Evolutionary conservation across 1,140 invertebrate species (phyloP).

Genomic region (Aricia agestis): DNA sequence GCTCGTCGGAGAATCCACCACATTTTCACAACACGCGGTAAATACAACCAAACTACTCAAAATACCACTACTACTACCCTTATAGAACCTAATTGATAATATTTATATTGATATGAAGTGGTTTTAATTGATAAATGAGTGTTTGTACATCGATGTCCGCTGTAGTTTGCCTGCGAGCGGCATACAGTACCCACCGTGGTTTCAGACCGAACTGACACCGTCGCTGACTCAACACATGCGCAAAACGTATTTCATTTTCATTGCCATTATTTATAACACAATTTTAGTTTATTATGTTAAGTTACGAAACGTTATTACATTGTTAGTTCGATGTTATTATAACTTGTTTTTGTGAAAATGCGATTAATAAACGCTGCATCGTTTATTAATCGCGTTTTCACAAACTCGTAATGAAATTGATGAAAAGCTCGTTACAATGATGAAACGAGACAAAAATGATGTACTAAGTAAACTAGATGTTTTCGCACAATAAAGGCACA

Average conservation of each 20-base stretch:
- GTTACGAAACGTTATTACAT: neutral
- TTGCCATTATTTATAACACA: neutral
- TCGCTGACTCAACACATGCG: neutral
- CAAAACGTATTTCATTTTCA: neutral
- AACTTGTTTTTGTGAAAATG: neutral
- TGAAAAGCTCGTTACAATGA: neutral
- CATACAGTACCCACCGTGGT: neutral
- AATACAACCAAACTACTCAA: neutral
- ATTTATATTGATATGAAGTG: neutral
- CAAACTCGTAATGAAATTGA: neutral
- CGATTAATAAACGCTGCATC: no score
- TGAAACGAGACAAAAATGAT: no score
- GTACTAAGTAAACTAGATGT: no score
- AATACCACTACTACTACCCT: no score
- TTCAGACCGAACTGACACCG: neutral
- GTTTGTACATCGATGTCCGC: neutral
- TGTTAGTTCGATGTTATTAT: neutral
- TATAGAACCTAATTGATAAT: neutral
- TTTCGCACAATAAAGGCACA: no score
- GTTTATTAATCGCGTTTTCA: neutral
- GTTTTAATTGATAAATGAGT: neutral
- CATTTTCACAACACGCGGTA: slow-evolving; percentile 37
- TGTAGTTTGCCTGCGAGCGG: neutral
- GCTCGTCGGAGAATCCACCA: slow-evolving; percentile 68
- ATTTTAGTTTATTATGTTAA: neutral